Base-by-base conservation (phyloP, 2,113 vertebrate species). In the Rhodinocichla rosea region DNA sequence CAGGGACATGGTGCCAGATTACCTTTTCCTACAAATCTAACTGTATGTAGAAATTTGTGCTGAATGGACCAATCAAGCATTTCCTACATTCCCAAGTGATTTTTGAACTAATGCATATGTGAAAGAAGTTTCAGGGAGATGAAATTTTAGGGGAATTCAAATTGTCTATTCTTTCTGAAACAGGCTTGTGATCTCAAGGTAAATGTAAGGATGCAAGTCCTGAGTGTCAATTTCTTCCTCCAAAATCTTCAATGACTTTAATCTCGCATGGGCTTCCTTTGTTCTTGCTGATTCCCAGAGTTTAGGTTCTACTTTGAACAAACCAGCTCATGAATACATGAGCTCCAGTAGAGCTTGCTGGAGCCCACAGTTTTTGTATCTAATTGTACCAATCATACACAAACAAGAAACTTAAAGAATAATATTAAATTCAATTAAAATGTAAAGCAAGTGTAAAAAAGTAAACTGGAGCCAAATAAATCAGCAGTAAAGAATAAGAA, bases 41-140 rank as follows among this genome's bases (percentile, higher is more conserved):
- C 32, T 65, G 11, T 15, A 26, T 26, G 40, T 59, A 44, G 42
- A 73, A 64, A 52, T 22, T 14, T 40, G 30, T 18, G 4, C 6
- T 80, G 28, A 83, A 50, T 16, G 7, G 19, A 49, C 3, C 0
- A 0, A 35, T 27, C 0, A 0, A 82, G 5, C 10, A 35, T 35
- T 83, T 64, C 49, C n/a, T 53, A 13, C 1, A 1, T n/a, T 82
- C 15, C 26, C 33, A 42, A 73, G 27, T 27, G 32, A 30, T 74
- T n/a, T 83, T 64, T 83, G 40, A 74, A 11, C 8, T 49, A 35
- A 69, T 1, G 0, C 10, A 40, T 24, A 8, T 6, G 28, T 22
- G 14, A 16, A 53, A 15, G 13, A 64, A 62, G 5, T 11, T 85
- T 42, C 23, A 33, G 6, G n/a, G 19, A 44, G 10, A 42, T 1